Base-by-base conservation (phyloP, 2,113 vertebrate species). In the Bos javanicus region DNA sequence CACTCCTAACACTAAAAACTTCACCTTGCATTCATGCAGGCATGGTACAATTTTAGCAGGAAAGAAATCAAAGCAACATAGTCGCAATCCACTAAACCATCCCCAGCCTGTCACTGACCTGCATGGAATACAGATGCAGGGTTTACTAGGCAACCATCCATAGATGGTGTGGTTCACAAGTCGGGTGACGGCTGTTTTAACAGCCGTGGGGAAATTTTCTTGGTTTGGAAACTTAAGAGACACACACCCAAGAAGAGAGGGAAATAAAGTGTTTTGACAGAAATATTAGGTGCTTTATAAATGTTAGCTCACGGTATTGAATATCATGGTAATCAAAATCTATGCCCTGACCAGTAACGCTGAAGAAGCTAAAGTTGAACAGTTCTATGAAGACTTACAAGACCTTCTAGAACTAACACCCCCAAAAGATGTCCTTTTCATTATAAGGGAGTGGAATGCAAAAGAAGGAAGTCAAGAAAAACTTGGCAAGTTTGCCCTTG, bases 171-270 rank as follows among this genome's bases (percentile, higher is more conserved):
- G 60, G 30, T 78, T 74, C 39, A 59, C 13, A 82, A 80, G 3
- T 59, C 67, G 87, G 76, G 81, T 52, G 23, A 90, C 12, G 50
- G 15, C 28, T 64, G 6, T 30, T 96, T 76, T 52, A 83, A 87
- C 26, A 92, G 84, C 26, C 23, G 15, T 5, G 6, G 19, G 8
- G n/a, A 6, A 74, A 81, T 54, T 11, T 15, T 89, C 39, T 95
- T 89, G 82, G 25, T 92, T 60, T 80, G 39, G 46, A 96, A 89
- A 25, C 13, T 59, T 74, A 83, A 83, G 30, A 96, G 48, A 12
- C 26, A 67, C 39, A 46, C 4, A 46, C 2, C 1, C 0, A 84
- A 33, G 36, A 48, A 80, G n/a, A 26, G 25, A 39, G 50, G 43
- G 6, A 57, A 54, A 59, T 82, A 67, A 43, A 5, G 11, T 36